Evolutionary conservation across 2,113 vertebrate genomes (phyloP), one percentile per base, ranked within the genome.

Genomic region (Channa argus): DNA sequence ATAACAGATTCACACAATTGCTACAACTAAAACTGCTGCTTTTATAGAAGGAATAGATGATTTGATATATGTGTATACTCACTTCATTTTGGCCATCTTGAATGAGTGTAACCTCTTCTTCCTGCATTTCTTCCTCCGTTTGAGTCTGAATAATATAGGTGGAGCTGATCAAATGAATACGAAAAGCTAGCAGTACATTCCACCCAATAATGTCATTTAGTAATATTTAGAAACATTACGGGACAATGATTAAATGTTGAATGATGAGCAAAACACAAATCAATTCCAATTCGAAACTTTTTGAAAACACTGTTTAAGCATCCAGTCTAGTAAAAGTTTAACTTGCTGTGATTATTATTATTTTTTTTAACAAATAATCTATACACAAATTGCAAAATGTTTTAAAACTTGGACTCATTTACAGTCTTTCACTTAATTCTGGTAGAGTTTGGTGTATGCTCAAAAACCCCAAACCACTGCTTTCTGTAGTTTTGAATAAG

Each of bases 51-150:
- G 37, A 59, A 38, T 52, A 10, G 52, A 11, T 47, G 72, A 3
- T 44, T 10, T 12, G 46, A 15, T 55, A 8, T n/a, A 36, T n/a
- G 7, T 44, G 8, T 53, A 5, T 44, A 77, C 88, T 77, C 71
- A 95, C 94, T 84, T 93, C 91, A 70, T 89, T 91, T 64, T 92
- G 86, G 50, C 68, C 71, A 47, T 93, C 92, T 73, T 92, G 91
- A 76, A 92, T 90, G 45, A 94, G 76, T 7, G 92, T 90, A 36
- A 93, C 88, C 70, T 88, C 88, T 67, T 92, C 87, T 59, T 79
- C 88, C 51, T 92, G 89, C 12, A 67, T 65, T 15, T 88, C 88
- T 11, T 85, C 86, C 3, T 87, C 91, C 0, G 84, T 83, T 51
- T 93, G 77, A n/a, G 92, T 83, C 94, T 94, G 52, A 3, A 75